phyloP scores from a whole-genome alignment of 2,113 vertebrate species.

The Periophthalmus modestus region DNA sequence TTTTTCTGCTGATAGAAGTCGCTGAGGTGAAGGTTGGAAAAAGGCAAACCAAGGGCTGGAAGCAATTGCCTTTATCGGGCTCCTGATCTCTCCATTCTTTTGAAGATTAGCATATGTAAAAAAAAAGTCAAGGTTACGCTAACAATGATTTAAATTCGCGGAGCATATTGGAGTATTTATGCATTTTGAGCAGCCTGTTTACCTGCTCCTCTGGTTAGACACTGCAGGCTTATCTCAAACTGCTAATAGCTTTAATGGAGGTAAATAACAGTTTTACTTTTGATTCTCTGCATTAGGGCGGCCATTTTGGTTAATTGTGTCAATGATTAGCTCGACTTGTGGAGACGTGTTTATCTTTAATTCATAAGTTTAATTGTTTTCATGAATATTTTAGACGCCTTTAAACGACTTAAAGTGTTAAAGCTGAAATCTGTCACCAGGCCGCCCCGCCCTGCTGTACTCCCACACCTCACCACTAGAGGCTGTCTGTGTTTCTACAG shows the following conservation, averaged over 20 bases:
- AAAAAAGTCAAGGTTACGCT: slow-evolving; percentile 24
- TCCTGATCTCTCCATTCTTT: slow-evolving; percentile 37
- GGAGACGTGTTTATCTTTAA: too few relatives aligned
- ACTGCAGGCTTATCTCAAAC: not conserved
- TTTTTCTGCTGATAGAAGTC: slow-evolving; percentile 49
- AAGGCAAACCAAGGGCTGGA: not conserved
- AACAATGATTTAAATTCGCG: slow-evolving; percentile 25
- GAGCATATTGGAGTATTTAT: not conserved
- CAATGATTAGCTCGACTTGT: not conserved
- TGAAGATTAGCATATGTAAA: slow-evolving; percentile 53
- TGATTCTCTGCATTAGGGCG: not conserved
- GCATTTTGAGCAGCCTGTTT: not conserved
- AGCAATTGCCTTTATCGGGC: slow-evolving; percentile 43
- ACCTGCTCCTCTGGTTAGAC: not conserved
- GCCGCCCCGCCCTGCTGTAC: too few relatives aligned
- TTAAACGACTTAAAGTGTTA: too few relatives aligned
- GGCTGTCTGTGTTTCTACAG: too few relatives aligned
- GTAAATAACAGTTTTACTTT: not conserved
- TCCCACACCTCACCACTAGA: too few relatives aligned
- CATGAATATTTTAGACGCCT: too few relatives aligned
- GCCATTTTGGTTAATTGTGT: not conserved
- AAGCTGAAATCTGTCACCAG: too few relatives aligned
- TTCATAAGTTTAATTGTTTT: too few relatives aligned
- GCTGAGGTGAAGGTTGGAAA: slow-evolving; percentile 64
- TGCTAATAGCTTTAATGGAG: slow-evolving; percentile 3